These are phyloP conservation scores for Acleris literana DNA, from an alignment of 2,888 invertebrate genomes.

Conservation along the genomic window DNA sequence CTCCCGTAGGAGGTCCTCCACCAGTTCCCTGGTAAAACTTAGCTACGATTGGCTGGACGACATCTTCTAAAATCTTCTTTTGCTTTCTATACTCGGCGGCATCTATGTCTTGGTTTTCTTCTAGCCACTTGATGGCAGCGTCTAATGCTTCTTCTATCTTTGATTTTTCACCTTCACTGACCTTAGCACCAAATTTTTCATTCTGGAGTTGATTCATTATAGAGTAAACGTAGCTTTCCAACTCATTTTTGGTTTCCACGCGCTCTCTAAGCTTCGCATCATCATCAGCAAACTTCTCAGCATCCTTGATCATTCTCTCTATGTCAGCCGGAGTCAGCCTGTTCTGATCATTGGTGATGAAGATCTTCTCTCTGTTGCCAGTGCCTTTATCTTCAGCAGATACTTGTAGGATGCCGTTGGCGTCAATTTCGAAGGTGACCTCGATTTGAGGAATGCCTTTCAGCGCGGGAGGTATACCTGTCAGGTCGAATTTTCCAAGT, in stretches of 20 bases:
- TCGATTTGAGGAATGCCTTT: conserved; percentile 97
- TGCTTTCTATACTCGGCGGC: conserved; percentile 96
- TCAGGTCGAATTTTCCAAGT: conserved; percentile 98
- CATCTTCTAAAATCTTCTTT: conserved; percentile 96
- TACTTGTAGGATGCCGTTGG: conserved; percentile 96
- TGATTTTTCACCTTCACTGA: conserved; percentile 37
- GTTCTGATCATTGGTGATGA: conserved; percentile 99
- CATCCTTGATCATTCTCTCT: conserved; percentile 99
- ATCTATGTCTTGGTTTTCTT: conserved; percentile 96
- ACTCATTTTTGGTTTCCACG: conserved; percentile 97
- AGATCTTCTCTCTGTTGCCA: conserved; percentile 98
- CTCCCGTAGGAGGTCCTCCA: too few species aligned
- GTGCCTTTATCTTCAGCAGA: conserved; percentile 99
- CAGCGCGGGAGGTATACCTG: conserved; percentile 97
- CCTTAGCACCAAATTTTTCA: conserved; percentile 86
- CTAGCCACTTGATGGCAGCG: conserved; percentile 98
- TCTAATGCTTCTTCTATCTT: conserved; percentile 98
- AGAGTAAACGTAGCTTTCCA: conserved; percentile 98
- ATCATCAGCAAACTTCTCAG: conserved; percentile 99
- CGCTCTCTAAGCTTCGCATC: conserved; percentile 98
- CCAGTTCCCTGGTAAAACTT: too few species aligned
- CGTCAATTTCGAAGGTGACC: conserved; percentile 97
- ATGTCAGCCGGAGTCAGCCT: conserved; percentile 98
- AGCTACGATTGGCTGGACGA: conserved; percentile 87
- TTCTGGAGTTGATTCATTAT: conserved; percentile 95